These are phyloP conservation scores for Mesoligia furuncula DNA, from an alignment of 2,888 invertebrate genomes.

Conservation along the genomic window DNA sequence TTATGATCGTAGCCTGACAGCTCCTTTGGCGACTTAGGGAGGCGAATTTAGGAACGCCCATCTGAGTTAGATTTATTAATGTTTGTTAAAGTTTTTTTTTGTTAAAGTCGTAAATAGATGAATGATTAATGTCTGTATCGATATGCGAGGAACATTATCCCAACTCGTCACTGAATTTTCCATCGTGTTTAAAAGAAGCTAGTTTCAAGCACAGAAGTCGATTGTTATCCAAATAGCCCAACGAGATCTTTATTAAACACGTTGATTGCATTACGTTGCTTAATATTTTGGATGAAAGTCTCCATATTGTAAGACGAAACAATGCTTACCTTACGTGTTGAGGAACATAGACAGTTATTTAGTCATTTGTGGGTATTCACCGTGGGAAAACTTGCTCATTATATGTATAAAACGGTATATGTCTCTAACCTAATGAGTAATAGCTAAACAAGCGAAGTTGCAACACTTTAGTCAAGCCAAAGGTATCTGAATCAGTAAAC, in stretches of 20 bases:
- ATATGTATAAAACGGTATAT: conserved; percentile 56
- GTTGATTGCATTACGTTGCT: conserved; percentile 18
- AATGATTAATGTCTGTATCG: neutral
- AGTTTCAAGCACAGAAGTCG: neutral
- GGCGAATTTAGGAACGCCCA: conserved; percentile 35
- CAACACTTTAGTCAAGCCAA: conserved; percentile 38
- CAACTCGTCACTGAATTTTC: neutral
- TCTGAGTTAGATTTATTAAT: conserved; percentile 43
- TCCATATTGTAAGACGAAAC: conserved; percentile 50
- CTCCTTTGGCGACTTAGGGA: conserved; percentile 15
- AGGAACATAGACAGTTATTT: conserved; percentile 59
- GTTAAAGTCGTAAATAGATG: neutral
- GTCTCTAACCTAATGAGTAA: conserved; percentile 59
- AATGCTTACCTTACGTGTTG: conserved; percentile 53
- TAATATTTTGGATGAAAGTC: conserved; percentile 52
- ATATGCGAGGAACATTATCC: neutral
- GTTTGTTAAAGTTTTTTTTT: conserved; percentile 12
- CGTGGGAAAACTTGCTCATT: conserved; percentile 62
- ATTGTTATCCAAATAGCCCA: conserved; percentile 23
- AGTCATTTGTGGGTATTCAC: conserved; percentile 60
- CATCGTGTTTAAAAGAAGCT: neutral
- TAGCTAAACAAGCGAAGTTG: conserved; percentile 31
- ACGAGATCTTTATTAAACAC: conserved; percentile 26
- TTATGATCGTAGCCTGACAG: conserved; percentile 42
- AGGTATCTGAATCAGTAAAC: conserved; percentile 36